phyloP scores from a whole-genome alignment of 2,888 invertebrate species.

The Stenchaetothrips biformis region DNA sequence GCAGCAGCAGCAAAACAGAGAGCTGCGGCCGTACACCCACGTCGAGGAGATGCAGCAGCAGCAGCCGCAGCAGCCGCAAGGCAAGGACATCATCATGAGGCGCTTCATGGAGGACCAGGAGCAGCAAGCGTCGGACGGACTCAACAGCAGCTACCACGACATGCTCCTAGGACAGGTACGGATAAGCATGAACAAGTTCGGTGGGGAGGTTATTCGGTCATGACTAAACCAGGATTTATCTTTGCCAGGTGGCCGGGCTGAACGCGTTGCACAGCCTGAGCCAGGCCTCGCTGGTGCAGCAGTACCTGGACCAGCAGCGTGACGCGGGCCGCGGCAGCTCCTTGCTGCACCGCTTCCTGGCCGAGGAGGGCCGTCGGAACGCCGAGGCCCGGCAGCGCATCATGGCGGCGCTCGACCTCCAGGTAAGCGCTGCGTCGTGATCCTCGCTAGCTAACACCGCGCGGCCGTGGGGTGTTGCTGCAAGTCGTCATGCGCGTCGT shows the following conservation, averaged over 20 bases:
- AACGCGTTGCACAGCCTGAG: constrained; percentile 7
- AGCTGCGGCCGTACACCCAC: constrained; percentile 35
- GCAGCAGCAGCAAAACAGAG: constrained; percentile 26
- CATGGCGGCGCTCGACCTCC: constrained; percentile 36
- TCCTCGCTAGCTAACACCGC: constrained; percentile 27
- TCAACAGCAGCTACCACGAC: constrained; percentile 24
- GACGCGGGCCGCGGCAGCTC: constrained; percentile 52
- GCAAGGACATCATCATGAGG: constrained; percentile 78
- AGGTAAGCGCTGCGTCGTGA: constrained; percentile 48
- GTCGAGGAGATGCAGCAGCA: constrained; percentile 31
- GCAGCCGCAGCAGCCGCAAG: constrained; percentile 57
- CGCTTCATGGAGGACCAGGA: constrained; percentile 75
- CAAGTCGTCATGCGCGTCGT: constrained; percentile 47
- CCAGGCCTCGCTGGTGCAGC: constrained; percentile 28
- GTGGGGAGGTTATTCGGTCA: too few species aligned
- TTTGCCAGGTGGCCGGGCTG: neutral
- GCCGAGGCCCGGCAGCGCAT: constrained; percentile 6
- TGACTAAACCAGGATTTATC: too few species aligned
- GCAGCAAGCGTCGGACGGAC: constrained; percentile 32
- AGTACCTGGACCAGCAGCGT: constrained; percentile 44
- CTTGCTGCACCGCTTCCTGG: constrained; percentile 39
- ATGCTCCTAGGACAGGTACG: constrained; percentile 1
- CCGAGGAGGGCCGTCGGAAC: constrained; percentile 38
- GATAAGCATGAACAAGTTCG: neutral
- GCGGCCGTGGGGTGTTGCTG: constrained; percentile 37